A percentile compares a stretch with the other conserved stretches of the same genome.
phyloP scores from a whole-genome alignment of 64 coral and sea anemone genomes.

The Stichodactyla mertensii region DNA sequence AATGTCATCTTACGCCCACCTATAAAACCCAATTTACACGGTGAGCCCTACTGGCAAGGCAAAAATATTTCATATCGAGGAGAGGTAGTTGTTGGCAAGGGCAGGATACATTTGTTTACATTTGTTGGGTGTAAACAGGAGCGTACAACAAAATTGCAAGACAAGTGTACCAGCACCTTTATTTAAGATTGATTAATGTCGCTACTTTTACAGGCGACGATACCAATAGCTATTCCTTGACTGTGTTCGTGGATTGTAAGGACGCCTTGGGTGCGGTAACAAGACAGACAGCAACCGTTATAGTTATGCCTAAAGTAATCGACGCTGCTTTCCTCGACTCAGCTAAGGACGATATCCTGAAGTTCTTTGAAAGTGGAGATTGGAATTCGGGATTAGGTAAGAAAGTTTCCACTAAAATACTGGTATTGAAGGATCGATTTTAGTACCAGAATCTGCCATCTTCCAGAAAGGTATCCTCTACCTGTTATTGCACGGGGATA shows the following conservation, averaged over 20 bases:
- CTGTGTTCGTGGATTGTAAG: conserved; percentile 14
- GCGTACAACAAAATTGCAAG: background rate
- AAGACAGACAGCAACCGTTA: background rate
- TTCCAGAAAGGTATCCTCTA: too few relatives aligned
- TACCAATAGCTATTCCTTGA: background rate
- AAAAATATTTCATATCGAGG: too few relatives aligned
- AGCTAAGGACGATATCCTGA: background rate
- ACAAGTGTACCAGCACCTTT: too few relatives aligned
- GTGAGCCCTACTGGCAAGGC: too few relatives aligned
- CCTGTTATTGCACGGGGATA: too few relatives aligned
- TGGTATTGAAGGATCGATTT: too few relatives aligned
- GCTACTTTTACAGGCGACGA: conserved; percentile 17
- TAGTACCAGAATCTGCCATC: too few relatives aligned
- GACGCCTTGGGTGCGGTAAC: conserved; percentile 12
- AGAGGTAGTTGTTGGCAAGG: too few relatives aligned
- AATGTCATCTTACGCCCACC: too few relatives aligned
- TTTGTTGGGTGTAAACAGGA: too few relatives aligned
- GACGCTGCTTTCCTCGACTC: background rate
- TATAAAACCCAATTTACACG: too few relatives aligned
- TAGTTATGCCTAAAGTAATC: conserved; percentile 15
- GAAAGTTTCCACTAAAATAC: background rate
- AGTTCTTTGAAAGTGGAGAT: background rate
- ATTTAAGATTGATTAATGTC: background rate
- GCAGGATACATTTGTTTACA: too few relatives aligned
- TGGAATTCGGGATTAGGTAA: conserved; percentile 19